Conservation (phyloP, 2,113 vertebrate genomes). For the Emydocephalus ijimae region DNA sequence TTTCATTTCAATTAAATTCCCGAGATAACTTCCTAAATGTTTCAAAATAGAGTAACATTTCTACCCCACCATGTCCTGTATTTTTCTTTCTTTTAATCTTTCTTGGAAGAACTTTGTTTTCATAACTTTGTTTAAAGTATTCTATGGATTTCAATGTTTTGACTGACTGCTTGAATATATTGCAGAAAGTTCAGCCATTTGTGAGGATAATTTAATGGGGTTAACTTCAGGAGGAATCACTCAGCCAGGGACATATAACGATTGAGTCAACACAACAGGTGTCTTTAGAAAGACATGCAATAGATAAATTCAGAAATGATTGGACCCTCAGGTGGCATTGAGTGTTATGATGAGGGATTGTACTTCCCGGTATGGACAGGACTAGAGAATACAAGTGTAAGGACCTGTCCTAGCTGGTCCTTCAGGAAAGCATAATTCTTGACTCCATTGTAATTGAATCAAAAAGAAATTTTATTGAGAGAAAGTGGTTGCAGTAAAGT, state of each 20-base stretch:
- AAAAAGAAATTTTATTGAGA: no score
- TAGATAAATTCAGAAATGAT: background rate
- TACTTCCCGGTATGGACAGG: background rate
- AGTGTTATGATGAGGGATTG: background rate
- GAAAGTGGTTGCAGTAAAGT: no score
- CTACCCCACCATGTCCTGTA: background rate
- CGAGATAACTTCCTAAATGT: conserved; percentile 30
- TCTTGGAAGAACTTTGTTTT: conserved; percentile 61
- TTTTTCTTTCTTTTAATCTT: conserved; percentile 43
- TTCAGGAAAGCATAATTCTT: no score
- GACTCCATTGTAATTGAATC: no score
- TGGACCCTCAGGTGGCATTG: background rate
- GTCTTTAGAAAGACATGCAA: background rate
- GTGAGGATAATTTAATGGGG: conserved; percentile 46
- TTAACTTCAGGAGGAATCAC: conserved; percentile 26
- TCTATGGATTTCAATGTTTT: conserved; percentile 54
- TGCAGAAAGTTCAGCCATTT: conserved; percentile 24
- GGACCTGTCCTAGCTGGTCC: no score
- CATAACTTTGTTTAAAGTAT: conserved; percentile 55
- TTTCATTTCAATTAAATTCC: conserved; percentile 60
- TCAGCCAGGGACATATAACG: background rate
- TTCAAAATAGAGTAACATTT: conserved; percentile 46
- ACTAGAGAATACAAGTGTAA: background rate
- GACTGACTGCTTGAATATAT: conserved; percentile 57
- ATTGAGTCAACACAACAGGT: background rate